A percentile compares a stretch with the other conserved stretches of the same genome.
Evolutionary conservation across 2,113 vertebrate genomes (phyloP).

Genomic region (Rousettus leschenaultii): DNA sequence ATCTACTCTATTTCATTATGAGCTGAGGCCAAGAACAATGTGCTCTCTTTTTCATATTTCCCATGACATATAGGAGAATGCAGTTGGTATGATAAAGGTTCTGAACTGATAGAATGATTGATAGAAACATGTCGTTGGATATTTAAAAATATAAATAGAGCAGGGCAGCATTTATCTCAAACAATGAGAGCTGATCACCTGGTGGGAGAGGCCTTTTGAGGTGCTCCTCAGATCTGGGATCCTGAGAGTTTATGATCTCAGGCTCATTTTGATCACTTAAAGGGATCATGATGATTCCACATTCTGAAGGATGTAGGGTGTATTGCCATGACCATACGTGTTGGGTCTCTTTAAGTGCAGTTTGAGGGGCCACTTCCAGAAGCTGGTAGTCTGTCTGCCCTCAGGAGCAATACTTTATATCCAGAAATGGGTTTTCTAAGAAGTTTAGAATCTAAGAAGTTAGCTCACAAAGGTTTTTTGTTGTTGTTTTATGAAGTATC

Average conservation of each 20-base stretch:
- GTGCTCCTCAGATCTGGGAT: background rate
- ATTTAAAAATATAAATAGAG: too few relatives aligned
- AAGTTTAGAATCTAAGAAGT: background rate
- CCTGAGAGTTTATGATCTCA: background rate
- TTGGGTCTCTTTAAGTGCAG: background rate
- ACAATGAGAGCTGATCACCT: background rate
- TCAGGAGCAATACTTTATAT: background rate
- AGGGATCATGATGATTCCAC: background rate
- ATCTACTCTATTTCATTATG: background rate
- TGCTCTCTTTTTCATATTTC: background rate
- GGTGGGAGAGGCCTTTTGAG: too few relatives aligned
- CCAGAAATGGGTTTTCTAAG: background rate
- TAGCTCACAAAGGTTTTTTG: background rate
- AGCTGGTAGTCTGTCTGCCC: background rate
- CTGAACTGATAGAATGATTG: background rate
- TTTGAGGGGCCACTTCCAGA: too few relatives aligned
- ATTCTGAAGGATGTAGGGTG: background rate
- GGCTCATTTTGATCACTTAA: background rate
- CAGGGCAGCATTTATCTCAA: background rate
- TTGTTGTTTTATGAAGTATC: background rate
- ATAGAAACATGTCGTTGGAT: background rate
- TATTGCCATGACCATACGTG: accelerated
- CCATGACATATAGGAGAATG: background rate
- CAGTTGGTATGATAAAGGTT: background rate
- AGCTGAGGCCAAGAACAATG: background rate